A percentile compares a stretch with the other conserved stretches of the same genome.
Evolutionary conservation across 2,888 invertebrate species (phyloP).

Genomic region (Polymixis lichenea): DNA sequence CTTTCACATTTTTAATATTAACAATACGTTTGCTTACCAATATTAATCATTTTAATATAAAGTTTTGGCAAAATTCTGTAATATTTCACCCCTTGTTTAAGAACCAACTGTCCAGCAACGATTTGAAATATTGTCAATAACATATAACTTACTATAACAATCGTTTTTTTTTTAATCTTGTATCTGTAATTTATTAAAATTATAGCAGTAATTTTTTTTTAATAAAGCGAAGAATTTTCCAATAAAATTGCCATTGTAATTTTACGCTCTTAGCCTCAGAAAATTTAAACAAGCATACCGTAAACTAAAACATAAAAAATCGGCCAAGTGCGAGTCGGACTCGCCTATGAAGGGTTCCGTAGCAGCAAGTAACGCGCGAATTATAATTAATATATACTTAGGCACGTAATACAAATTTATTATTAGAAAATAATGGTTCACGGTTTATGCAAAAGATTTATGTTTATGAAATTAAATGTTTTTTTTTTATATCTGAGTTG

Average conservation of each 20-base stretch:
- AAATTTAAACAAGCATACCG: background rate
- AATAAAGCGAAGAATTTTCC: background rate
- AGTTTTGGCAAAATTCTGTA: slow-evolving; percentile 1
- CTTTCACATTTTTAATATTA: background rate
- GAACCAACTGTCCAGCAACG: slow-evolving; percentile 15
- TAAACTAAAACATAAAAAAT: too few relatives aligned
- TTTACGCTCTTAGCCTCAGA: too few relatives aligned
- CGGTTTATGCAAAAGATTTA: too few relatives aligned
- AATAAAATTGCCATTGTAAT: background rate
- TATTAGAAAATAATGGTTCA: too few relatives aligned
- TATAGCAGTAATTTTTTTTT: background rate
- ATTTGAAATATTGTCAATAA: background rate
- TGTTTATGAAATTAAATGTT: too few relatives aligned
- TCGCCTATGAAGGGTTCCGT: too few relatives aligned
- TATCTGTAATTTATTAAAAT: background rate
- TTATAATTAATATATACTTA: too few relatives aligned
- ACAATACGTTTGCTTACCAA: background rate
- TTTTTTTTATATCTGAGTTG: too few relatives aligned
- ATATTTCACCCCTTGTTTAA: slow-evolving; percentile 20
- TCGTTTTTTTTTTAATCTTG: background rate
- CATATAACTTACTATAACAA: background rate
- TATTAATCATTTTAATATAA: background rate
- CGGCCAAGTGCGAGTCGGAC: too few relatives aligned
- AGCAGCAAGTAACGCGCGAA: too few relatives aligned
- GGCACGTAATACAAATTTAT: too few relatives aligned